phyloP scores from a whole-genome alignment of 2,113 vertebrate genomes.

The Spea bombifrons region DNA sequence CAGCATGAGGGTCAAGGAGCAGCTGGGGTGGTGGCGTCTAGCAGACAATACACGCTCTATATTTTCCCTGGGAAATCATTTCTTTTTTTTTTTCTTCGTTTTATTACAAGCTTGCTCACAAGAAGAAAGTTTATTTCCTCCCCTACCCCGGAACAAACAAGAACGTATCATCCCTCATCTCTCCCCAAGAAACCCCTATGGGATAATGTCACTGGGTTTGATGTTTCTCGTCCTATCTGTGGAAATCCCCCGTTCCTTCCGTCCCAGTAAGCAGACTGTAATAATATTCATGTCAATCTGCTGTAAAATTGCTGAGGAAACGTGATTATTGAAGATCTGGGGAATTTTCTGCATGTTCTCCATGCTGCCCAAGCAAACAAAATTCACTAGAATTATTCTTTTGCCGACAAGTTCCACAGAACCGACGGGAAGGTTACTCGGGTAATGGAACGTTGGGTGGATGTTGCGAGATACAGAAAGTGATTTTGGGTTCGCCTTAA shows the following conservation, averaged over 20 bases:
- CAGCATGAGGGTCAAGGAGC: slow-evolving; percentile 29
- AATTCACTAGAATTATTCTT: too few species aligned
- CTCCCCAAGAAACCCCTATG: background rate
- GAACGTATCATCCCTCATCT: slow-evolving; percentile 28
- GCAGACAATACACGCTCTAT: slow-evolving; percentile 26
- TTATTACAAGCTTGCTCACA: slow-evolving; percentile 16
- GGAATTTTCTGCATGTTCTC: too few species aligned
- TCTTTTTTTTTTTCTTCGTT: background rate
- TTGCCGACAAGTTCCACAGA: too few species aligned
- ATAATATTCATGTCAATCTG: slow-evolving; percentile 11
- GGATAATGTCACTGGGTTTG: slow-evolving; percentile 10
- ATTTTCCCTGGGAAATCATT: slow-evolving; percentile 39
- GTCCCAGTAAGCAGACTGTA: slow-evolving; percentile 4
- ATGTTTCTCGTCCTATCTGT: slow-evolving; percentile 7
- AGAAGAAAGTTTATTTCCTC: background rate
- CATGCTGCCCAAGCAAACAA: too few species aligned
- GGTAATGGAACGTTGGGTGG: too few species aligned
- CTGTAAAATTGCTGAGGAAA: background rate
- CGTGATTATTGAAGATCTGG: too few species aligned
- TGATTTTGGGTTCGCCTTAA: too few species aligned
- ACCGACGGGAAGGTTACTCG: too few species aligned
- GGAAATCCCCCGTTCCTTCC: slow-evolving; percentile 37
- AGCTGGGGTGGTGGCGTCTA: slow-evolving; percentile 20
- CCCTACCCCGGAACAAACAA: slow-evolving; percentile 16
- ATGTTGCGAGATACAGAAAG: too few species aligned